Base-by-base conservation (phyloP, 1,140 invertebrate genomes). In the Drosophila ficusphila region DNA sequence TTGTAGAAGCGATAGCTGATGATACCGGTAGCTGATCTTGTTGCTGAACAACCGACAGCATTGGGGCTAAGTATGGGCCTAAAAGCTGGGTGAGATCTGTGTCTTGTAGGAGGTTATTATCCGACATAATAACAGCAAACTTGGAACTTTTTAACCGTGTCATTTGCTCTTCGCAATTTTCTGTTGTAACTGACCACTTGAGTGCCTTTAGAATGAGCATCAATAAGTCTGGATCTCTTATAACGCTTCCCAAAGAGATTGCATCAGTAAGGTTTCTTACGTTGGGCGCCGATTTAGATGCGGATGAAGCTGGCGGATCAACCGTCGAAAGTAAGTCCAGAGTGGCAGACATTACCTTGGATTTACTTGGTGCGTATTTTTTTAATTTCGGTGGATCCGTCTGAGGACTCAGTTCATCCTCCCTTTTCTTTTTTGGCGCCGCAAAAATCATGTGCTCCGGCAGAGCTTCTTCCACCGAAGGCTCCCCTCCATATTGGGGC, bases 171-270 rank as follows among this genome's bases (percentile, higher is more conserved):
- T 90, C 76, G 18, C 86, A 71, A 31, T 79, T 91, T 4, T 52
- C 64, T 11, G 52, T 51, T 19, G 75, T 81, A 2, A 89, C 70
- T 16, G 89, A 83, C 90, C 90, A 91, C 72, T 91, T 90, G 0
- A 91, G 64, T 0, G 90, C 90, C 33, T 90, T 90, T 2, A 91
- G 52, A 48, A 91, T 91, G 1, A 91, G 69, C 52, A 79, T 91
- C 4, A 91, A 46, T n/a, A 91, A 54, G 56, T 91, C 88, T 1
- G 75, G 62, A 76, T 91, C 90, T 29, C 86, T 69, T 19, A 91
- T 90, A 7, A 90, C 88, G 39, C 77, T 78, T 4, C 90, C 90
- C 16, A 91, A 49, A 11, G 78, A 73, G 53, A 91, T 79, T 3
- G 81, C 53, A 21, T 91, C 89, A 4, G 89, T 74, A 7, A 90